Evolutionary conservation across 2,797 vertebrate species (phyloP), one percentile per base, ranked within the genome.

Genomic region (Oryzias dopingdopingensis): DNA sequence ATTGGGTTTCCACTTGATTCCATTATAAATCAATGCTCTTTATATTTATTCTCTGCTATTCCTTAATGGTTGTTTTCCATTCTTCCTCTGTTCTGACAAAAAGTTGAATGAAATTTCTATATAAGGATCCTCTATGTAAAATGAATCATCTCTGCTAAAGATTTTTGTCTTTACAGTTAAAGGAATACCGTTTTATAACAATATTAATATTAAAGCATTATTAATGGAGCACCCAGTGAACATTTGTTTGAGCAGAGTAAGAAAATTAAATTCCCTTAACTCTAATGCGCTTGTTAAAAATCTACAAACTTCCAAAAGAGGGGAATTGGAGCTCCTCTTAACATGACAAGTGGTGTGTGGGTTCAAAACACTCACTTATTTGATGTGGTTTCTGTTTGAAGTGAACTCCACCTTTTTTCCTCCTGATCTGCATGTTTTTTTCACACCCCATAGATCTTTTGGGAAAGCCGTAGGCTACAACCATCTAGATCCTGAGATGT

Each of bases 341-440:
- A 62, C 70, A 73, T 71, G 49, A 75, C 83, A 79, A 76, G 54
- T 59, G 45, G 14, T 48, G 67, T 41, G 72, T 65, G 70, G 67
- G 74, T 79, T 78, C 72, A 83, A 77, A 85, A 72, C 53, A 17
- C 56, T 17, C 41, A n/a, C 18, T 4, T 45, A 59, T 84, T 86
- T 84, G 68, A 87, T 82, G 69, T 65, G 59, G 3, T 37, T 62
- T 51, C 48, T 49, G 52, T 84, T 81, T 84, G 75, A 87, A 83
- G 72, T 72, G 64, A 54, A 14, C 50, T 52, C 59, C 65, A 0
- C 67, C 57, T 53, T 37, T 37, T 37, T 10, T 37, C 23, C 26
- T 3, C 40, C 42, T 50, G 26, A 42, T 56, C 37, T 42, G 44
- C 57, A 37, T 55, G 40, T 51, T 55, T 43, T 17, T 46, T 16